Base-by-base conservation (phyloP, 1,140 invertebrate species). In the Drosophila varians region DNA sequence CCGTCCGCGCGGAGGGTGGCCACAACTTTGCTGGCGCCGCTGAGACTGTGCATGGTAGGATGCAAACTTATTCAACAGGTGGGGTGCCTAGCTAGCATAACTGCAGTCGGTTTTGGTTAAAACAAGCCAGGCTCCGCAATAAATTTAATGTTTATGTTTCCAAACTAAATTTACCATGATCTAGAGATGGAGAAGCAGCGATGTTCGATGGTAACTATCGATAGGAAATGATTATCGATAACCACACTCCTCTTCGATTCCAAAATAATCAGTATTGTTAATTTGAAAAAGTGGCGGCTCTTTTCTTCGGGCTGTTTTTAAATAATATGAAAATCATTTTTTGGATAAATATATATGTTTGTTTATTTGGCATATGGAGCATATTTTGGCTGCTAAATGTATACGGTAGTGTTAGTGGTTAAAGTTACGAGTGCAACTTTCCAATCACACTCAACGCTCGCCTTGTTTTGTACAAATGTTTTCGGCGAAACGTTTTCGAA, bases 1-100 rank as follows among this genome's bases (percentile, higher is more conserved):
- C 89, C 89, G 74, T 90, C 89, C 14, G 89, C 77, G 7, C 89
- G 75, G 43, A 90, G 69, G 52, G 84, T 90, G 60, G 89, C 89
- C 43, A 90, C 86, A 36, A 90, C 82, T 74, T 90, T 90, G 58
- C 64, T 79, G 19, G 54, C 43, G 47, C 74, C 56, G 53, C 36
- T 56, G 36, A 51, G 65, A 34, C 64, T 83, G 49, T 82, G 80
- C 83, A 77, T 87, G 55, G 74, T 82, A 65, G 47, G 43, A 65
- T 21, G 58, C 46, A 31, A 86, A 64, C 51, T 76, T 62, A 46
- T 65, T 87, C 36, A 58, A 45, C 58, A 73, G 38, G 4, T 11
- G 12, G 1, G 26, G n/a, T 8, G 26, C 34, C 40, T 34, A 31
- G 54, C 58, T 47, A 65, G 66, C 82, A 80, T 83, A 47, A 70